Evolutionary conservation across 2,797 vertebrate genomes (phyloP).

Genomic region (Enteromius argenteus): DNA sequence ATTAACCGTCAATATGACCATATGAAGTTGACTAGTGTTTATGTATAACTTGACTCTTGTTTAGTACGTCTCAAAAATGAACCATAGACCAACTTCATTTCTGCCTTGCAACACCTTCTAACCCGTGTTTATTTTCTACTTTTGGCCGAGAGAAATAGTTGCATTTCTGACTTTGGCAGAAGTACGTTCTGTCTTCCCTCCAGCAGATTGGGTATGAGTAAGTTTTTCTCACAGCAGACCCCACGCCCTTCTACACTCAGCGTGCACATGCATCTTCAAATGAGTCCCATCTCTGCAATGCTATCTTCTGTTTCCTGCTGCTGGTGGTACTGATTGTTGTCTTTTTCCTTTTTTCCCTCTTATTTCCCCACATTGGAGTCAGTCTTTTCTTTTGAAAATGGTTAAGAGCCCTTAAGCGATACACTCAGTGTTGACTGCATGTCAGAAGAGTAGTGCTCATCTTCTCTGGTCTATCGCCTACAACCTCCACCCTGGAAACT

Average conservation of each 20-base stretch:
- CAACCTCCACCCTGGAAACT: constrained; percentile 31
- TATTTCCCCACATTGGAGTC: constrained; percentile 20
- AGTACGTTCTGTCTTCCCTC: constrained; percentile 65
- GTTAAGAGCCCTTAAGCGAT: constrained; percentile 50
- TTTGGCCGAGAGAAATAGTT: constrained; percentile 58
- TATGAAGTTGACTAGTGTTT: constrained; percentile 3
- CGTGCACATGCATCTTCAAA: constrained; percentile 48
- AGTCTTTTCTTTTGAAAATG: constrained; percentile 31
- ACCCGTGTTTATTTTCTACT: constrained; percentile 35
- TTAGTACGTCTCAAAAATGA: constrained; percentile 34
- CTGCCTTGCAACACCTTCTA: constrained; percentile 49
- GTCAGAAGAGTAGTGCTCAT: constrained; percentile 12
- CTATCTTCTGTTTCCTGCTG: constrained; percentile 45
- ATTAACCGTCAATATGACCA: background rate
- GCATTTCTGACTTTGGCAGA: constrained; percentile 60
- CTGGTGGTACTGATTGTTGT: constrained; percentile 39
- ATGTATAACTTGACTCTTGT: background rate
- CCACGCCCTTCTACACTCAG: constrained; percentile 30
- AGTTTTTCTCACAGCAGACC: constrained; percentile 64
- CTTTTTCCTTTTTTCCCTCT: constrained; percentile 27
- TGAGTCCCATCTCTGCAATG: constrained; percentile 41
- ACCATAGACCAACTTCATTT: constrained; percentile 18
- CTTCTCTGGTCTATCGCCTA: constrained; percentile 23
- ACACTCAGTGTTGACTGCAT: constrained; percentile 22
- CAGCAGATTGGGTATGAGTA: constrained; percentile 73